Base-by-base conservation (phyloP, 2,888 invertebrate species). In the Drosophila picticornis region DNA sequence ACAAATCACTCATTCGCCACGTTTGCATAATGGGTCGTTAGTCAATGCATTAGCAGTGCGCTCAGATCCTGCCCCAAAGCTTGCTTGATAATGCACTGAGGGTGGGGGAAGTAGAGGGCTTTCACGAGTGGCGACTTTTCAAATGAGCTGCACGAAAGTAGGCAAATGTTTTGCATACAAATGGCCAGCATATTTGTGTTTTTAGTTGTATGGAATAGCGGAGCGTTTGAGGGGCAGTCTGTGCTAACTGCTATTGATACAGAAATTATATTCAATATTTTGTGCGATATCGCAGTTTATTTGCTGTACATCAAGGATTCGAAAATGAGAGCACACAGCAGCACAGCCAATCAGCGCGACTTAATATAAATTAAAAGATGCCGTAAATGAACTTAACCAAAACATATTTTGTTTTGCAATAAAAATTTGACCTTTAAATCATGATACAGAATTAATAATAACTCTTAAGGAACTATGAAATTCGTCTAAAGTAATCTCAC, bases 1-100 rank as follows among this genome's bases (percentile, higher is more conserved):
- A 68, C 69, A 75, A 76, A 76, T 65, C 76, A 70, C 73, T 72
- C 75, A 73, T 81, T 69, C 58, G 60, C 69, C 66, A 34, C 69
- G 57, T 65, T 86, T 68, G 74, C 89, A 71, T 88, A 73, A 81
- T 72, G 88, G 60, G 75, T 71, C 72, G 85, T 90, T 84, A 87
- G 91, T 84, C 90, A 87, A 85, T 90, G 85, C 88, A 89, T 90
- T 89, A 89, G 91, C 67, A 40, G 31, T 29, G 5, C 13, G 38
- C n/a, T 29, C 52, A 32, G n/a, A 29, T 19, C 27, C 36, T 38
- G 13, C 38, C 71, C 29, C 46, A 59, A 43, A 43, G 29, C 46
- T 38, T 27, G 36, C 50, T 27, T 29, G 50, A 56, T 56, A 75
- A 55, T 58, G 59, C 27, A n/a, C 1, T 22, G 56, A 1, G 9